Evolutionary conservation across 2,888 invertebrate genomes (phyloP), one percentile per base, ranked within the genome.

Genomic region (Beris chalybata): DNA sequence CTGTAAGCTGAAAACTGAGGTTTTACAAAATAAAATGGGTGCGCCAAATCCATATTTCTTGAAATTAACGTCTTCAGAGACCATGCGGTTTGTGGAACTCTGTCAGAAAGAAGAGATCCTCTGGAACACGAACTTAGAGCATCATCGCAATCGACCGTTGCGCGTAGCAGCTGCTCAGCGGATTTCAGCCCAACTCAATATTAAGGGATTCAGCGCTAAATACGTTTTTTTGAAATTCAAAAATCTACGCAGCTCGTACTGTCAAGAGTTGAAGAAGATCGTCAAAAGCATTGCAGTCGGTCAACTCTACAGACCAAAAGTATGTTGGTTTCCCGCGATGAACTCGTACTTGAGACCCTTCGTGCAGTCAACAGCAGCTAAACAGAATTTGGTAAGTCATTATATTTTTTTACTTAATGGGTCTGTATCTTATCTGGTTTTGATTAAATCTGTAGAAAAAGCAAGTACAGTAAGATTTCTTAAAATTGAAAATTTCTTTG

Each of bases 181-280:
- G n/a, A 47, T 59, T 5, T 29, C 58, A 4, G 48, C 48, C 5
- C 2, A 9, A 29, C 48, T 59, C 29, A 13, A 32, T 47, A 47
- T 59, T 6, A 47, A 31, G 22, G 58, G 58, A 59, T 59, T 59
- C 43, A 59, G 30, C 7, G 58, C 58, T 31, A 31, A 59, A 13
- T 59, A 59, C 48, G 58, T 59, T 30, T 48, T 59, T 3, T 47
- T 59, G 5, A 59, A 59, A 48, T 59, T 59, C 58, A 59, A 59
- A 48, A 59, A 59, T 48, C 31, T 59, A n/a, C 58, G 58, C 5
- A 59, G 58, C 48, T 59, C 58, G n/a, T 59, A 59, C 15, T 59
- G 58, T 47, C 58, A 59, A 31, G 58, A 59, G n/a, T 47, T 59
- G 58, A 59, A 59, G 58, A 59, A 59, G 13, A 48, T 59, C 12